phyloP scores from a whole-genome alignment of 2,888 invertebrate genomes.

The Polylopha cassiicola region DNA sequence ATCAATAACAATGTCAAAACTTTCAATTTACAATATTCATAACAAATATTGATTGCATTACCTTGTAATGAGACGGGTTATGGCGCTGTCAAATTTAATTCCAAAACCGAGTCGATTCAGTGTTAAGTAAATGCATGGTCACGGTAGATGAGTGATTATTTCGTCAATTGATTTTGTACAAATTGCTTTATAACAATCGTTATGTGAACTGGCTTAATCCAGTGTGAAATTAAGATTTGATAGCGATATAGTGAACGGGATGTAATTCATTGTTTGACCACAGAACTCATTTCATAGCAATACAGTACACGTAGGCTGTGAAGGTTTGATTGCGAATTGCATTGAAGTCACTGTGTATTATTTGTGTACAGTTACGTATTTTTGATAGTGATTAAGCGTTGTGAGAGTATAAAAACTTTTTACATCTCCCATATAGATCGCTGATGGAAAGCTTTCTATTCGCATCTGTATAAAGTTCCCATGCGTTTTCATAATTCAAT shows the following conservation, averaged over 20 bases:
- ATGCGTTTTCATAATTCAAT: too few relatives aligned
- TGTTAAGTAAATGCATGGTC: constrained; percentile 34
- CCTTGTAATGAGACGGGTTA: background rate
- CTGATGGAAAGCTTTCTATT: too few relatives aligned
- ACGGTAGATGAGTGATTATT: constrained; percentile 38
- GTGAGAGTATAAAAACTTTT: too few relatives aligned
- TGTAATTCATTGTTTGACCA: constrained; percentile 63
- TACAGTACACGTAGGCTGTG: constrained; percentile 48
- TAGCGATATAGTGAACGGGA: constrained; percentile 37
- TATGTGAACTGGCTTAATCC: constrained; percentile 44
- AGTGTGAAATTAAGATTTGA: constrained; percentile 68
- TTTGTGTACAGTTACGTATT: too few relatives aligned
- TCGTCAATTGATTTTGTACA: constrained; percentile 41
- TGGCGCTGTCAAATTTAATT: constrained; percentile 11
- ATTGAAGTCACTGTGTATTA: too few relatives aligned
- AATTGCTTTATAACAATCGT: constrained; percentile 35
- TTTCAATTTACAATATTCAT: too few relatives aligned
- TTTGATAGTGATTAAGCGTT: too few relatives aligned
- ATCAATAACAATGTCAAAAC: too few relatives aligned
- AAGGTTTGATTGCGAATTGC: constrained; percentile 47
- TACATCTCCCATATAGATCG: too few relatives aligned
- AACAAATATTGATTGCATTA: too few relatives aligned
- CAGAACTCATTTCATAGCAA: constrained; percentile 67
- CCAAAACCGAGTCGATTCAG: constrained; percentile 3
- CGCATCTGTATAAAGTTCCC: too few relatives aligned